Percentiles rank a stretch among this genome's conserved stretches.
These are phyloP conservation scores for Cladorhizidae sp. DNA, from an alignment of 37 sponge, comb jelly and placozoan genomes.

Conservation along the genomic window DNA sequence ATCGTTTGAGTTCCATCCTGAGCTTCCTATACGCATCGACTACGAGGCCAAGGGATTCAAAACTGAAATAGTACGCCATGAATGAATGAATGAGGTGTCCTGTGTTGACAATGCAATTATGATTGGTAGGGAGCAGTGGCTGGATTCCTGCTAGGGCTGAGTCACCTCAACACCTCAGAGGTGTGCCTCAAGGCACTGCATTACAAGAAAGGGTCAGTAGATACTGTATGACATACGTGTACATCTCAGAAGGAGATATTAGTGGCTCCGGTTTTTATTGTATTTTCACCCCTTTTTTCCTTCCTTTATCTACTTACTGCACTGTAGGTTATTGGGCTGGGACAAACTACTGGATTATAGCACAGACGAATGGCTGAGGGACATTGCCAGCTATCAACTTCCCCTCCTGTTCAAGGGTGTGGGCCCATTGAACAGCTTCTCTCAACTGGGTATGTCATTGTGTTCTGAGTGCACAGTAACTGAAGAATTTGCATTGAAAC, in stretches of 20 bases:
- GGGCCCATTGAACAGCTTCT: conserved; percentile 91
- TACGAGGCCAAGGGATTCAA: conserved; percentile 85
- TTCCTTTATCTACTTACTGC: background rate
- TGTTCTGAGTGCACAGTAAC: too few relatives aligned
- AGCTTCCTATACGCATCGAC: conserved; percentile 90
- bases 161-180: conserved; percentile 89
- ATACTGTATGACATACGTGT: background rate
- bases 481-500: too few relatives aligned
- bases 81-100: too few relatives aligned
- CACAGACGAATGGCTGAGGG: conserved; percentile 66
- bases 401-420: conserved; percentile 89
- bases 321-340: conserved; percentile 78
- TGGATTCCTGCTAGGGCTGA: conserved; percentile 82
- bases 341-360: conserved; percentile 69
- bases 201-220: conserved; percentile 77
- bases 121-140: conserved; percentile 72
- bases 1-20: conserved; percentile 89
- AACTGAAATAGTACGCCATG: conserved; percentile 54
- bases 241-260: too few relatives aligned
- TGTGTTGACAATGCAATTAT: background rate
- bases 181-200: conserved; percentile 76
- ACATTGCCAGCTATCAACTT: conserved; percentile 79
- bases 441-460: conserved; percentile 72
- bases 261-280: too few relatives aligned
- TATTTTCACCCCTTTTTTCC: background rate